Percentiles rank a stretch among this genome's conserved stretches.
Evolutionary conservation across 1,140 invertebrate genomes (phyloP).

Genomic region (Zophobas morio): DNA sequence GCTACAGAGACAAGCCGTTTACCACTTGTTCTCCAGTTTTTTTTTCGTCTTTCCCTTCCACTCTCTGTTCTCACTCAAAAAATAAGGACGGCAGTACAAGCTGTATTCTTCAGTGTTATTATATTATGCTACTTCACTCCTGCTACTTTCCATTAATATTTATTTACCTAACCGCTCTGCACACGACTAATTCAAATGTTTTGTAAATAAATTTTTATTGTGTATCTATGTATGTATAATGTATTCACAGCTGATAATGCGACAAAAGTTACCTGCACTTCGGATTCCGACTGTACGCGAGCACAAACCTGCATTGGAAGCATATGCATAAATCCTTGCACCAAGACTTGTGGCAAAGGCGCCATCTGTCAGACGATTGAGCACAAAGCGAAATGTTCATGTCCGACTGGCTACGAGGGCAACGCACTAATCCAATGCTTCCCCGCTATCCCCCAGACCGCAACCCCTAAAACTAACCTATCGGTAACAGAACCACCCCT

Average conservation of each 20-base stretch:
- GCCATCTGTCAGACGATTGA: slow-evolving; percentile 73
- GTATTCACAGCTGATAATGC: slow-evolving; percentile 70
- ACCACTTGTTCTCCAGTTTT: slow-evolving; percentile 47
- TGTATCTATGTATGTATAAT: slow-evolving; percentile 70
- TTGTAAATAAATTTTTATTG: slow-evolving; percentile 63
- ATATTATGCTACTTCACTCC: slow-evolving; percentile 22
- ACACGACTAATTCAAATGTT: slow-evolving; percentile 45
- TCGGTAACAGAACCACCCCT: slow-evolving; percentile 8
- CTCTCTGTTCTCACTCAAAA: slow-evolving; percentile 2
- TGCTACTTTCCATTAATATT: slow-evolving; percentile 29
- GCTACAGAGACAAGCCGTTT: slow-evolving; percentile 49
- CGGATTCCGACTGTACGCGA: slow-evolving; percentile 77
- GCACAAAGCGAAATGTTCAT: slow-evolving; percentile 72
- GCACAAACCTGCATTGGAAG: slow-evolving; percentile 76
- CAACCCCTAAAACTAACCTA: slow-evolving; percentile 46
- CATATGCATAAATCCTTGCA: slow-evolving; percentile 78
- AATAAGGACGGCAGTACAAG: slow-evolving; percentile 17
- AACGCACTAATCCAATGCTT: slow-evolving; percentile 66
- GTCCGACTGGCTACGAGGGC: slow-evolving; percentile 64
- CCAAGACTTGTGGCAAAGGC: slow-evolving; percentile 72
- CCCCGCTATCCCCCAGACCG: slow-evolving; percentile 46
- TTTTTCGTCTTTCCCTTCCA: slow-evolving; percentile 32
- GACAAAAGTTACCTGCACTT: slow-evolving; percentile 71
- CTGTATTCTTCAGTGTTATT: slow-evolving; percentile 1
- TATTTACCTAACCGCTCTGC: slow-evolving; percentile 43